A percentile compares a stretch with the other conserved stretches of the same genome.
phyloP scores from a whole-genome alignment of 2,888 invertebrate genomes.

The Fragum whitleyi region DNA sequence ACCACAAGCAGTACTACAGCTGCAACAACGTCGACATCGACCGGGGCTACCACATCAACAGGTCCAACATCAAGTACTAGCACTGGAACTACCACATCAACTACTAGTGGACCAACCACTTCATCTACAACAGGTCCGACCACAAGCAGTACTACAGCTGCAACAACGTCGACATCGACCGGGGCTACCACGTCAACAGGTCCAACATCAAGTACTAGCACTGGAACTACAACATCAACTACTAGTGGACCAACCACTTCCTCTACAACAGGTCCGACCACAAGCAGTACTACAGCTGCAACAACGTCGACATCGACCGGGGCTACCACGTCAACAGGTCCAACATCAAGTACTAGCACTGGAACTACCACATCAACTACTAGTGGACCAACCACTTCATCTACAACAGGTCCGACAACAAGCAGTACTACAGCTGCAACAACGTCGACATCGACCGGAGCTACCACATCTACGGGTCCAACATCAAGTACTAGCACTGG shows the following conservation, averaged over 20 bases:
- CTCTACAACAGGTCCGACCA: constrained; percentile 5
- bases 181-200: not conserved
- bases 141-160: not conserved
- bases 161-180: constrained; percentile 3
- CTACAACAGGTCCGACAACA: not conserved
- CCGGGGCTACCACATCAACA: too few species aligned
- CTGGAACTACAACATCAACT: not conserved
- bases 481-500: not conserved
- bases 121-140: constrained; percentile 21
- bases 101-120: not conserved
- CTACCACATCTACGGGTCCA: not conserved
- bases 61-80: too few species aligned
- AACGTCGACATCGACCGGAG: not conserved
- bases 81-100: not conserved
- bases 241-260: not conserved
- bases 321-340: not conserved
- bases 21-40: not conserved
- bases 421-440: not conserved
- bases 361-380: not conserved
- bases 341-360: not conserved
- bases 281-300: not conserved
- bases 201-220: not conserved
- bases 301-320: not conserved
- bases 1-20: not conserved
- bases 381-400: not conserved